A percentile compares a stretch with the other conserved stretches of the same genome.
Conservation (phyloP, 2,797 vertebrate species). For the Clarias pachynema region DNA sequence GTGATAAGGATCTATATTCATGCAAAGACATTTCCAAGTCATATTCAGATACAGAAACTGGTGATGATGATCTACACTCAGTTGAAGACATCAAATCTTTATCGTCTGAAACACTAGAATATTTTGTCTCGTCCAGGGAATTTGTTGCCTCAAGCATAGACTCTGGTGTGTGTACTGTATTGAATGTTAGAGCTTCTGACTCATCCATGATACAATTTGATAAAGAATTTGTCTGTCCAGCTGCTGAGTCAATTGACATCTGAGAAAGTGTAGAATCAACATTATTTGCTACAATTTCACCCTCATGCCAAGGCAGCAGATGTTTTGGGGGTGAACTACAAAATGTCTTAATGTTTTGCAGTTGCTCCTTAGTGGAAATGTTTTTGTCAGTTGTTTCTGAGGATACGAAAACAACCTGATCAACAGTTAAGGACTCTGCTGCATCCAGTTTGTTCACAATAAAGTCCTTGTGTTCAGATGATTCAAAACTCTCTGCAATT, state of each 20-base stretch:
- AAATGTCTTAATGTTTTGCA: constrained; percentile 31
- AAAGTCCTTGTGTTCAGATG: constrained; percentile 15
- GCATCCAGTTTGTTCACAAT: constrained; percentile 42
- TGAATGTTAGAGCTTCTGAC: constrained; percentile 6
- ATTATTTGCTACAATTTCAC: constrained; percentile 29
- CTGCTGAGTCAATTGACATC: constrained; percentile 63
- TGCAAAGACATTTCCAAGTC: constrained; percentile 30
- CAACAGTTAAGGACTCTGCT: constrained; percentile 41
- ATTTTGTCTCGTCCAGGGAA: neutral
- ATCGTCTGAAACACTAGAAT: constrained; percentile 20
- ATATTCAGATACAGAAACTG: constrained; percentile 53
- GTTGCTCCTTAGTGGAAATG: constrained; percentile 8
- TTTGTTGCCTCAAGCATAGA: constrained; percentile 26
- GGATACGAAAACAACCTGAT: constrained; percentile 30
- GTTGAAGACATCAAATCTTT: constrained; percentile 21
- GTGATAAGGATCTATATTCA: constrained; percentile 56
- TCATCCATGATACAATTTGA: constrained; percentile 31
- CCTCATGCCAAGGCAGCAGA: constrained; percentile 31
- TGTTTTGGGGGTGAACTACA: constrained; percentile 31
- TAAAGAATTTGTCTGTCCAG: constrained; percentile 37
- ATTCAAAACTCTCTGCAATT: constrained; percentile 20
- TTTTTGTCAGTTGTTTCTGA: constrained; percentile 14
- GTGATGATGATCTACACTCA: constrained; percentile 48
- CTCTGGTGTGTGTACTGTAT: neutral
- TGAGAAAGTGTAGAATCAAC: constrained; percentile 45